Conservation (phyloP, 2,797 vertebrate species). For the Myripristis jacobus region DNA sequence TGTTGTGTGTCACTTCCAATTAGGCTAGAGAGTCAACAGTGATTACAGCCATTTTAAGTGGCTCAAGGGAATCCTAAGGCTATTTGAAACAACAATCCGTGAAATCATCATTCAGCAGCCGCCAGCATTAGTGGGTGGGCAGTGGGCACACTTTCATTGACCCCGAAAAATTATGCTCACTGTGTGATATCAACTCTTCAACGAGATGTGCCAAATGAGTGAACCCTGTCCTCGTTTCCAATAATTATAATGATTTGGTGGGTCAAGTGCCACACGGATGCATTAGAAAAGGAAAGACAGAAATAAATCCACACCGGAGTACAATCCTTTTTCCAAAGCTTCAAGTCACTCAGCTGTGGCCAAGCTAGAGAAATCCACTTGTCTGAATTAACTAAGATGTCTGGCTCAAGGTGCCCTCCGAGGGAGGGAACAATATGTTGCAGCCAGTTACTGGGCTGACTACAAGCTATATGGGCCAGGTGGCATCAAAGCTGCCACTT, state of each 20-base stretch:
- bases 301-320: constrained; percentile 15
- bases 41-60: constrained; percentile 80
- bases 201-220: background rate
- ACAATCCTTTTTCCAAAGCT: constrained; percentile 22
- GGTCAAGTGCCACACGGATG: constrained; percentile 1
- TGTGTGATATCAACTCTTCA: constrained; percentile 7
- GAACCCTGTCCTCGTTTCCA: background rate
- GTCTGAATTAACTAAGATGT: constrained; percentile 50
- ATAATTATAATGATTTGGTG: constrained; percentile 10
- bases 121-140: background rate
- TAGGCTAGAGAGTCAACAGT: constrained; percentile 74
- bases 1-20: constrained; percentile 85
- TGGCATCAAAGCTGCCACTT: constrained; percentile 45
- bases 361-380: constrained; percentile 64
- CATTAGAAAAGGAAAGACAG: constrained; percentile 2
- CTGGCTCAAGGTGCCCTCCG: constrained; percentile 33
- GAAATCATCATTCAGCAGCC: constrained; percentile 58
- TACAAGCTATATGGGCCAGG: constrained; percentile 23
- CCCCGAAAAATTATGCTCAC: constrained; percentile 20
- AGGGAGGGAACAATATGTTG: constrained; percentile 17
- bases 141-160: constrained; percentile 8
- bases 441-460: constrained; percentile 12
- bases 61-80: constrained; percentile 63
- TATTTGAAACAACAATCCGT: constrained; percentile 61
- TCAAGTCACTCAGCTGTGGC: constrained; percentile 28